Conservation (phyloP, 2,113 vertebrate species). For the Illadopsis cleaveri region DNA sequence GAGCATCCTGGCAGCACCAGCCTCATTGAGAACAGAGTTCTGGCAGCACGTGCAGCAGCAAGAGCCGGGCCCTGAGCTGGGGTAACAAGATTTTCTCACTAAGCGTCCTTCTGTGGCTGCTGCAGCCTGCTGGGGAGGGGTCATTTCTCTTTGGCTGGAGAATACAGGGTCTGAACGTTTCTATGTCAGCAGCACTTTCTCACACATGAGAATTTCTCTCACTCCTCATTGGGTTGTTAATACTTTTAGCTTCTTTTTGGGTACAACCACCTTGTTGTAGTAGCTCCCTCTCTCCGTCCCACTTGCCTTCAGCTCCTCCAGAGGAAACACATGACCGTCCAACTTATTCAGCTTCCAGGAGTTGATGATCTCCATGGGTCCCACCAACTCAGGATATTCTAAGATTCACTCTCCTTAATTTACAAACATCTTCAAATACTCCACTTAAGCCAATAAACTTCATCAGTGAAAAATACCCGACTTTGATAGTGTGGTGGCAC, state of each 20-base stretch:
- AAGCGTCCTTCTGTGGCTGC: not conserved
- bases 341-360: not conserved
- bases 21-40: not conserved
- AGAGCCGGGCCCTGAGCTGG: accelerated
- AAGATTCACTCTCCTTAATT: not conserved
- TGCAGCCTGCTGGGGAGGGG: not conserved
- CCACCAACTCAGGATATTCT: not conserved
- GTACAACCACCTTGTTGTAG: not conserved
- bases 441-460: not conserved
- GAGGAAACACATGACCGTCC: not conserved
- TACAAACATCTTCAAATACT: not conserved
- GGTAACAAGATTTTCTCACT: not conserved
- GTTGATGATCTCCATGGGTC: not conserved
- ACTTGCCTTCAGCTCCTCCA: not conserved
- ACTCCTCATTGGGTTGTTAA: not conserved
- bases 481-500: not conserved
- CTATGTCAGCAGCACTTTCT: not conserved
- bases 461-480: not conserved
- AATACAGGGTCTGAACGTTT: not conserved
- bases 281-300: not conserved
- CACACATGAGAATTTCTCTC: not conserved
- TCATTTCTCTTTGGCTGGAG: not conserved
- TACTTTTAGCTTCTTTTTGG: not conserved
- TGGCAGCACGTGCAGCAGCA: not conserved
- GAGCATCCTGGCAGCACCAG: not conserved